Base-by-base conservation (phyloP, 2,797 vertebrate species). In the Sorex maritimensis region DNA sequence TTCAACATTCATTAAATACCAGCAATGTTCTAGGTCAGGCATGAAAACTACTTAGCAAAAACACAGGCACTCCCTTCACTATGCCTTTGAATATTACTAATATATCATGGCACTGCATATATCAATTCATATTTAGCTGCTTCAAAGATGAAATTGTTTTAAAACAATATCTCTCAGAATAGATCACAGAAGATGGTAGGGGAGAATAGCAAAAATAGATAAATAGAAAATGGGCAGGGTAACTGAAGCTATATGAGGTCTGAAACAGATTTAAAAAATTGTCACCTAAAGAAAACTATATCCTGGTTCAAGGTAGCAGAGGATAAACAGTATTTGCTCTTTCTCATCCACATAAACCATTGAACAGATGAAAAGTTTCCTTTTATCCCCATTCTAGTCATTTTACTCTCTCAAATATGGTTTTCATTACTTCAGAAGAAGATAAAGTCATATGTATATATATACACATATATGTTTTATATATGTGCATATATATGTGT, bases 111-210 rank as follows among this genome's bases (percentile, higher is more conserved):
- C 38, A 55, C 79, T 26, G 26, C 34, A 5, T 13, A 55, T n/a
- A 91, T 85, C 86, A 93, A 44, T 73, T 81, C 86, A 94, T 88
- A 92, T 77, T 82, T 86, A 85, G 71, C 73, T 85, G 34, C 67
- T 91, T 68, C 85, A 61, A 73, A 75, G 69, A 81, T 69, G 34
- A 72, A 49, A 88, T 78, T 69, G 61, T 86, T 93, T 93, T 38
- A 52, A 96, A 88, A 92, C 68, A 83, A 86, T 58, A 41, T 78
- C 28, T 5, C 52, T 92, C 88, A 85, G 75, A 93, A 84, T 81
- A 78, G 74, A 82, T 65, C 26, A 78, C 65, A 44, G n/a, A 81
- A n/a, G 23, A 86, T 14, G 1, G 19, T 13, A 23, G 4, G 2
- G 1, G 5, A 12, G 21, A 73, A 26, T 2, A 81, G 6, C 38